Percentiles rank a stretch among this genome's conserved stretches.
Conservation (phyloP, 2,888 invertebrate species). For the Luperina testacea region DNA sequence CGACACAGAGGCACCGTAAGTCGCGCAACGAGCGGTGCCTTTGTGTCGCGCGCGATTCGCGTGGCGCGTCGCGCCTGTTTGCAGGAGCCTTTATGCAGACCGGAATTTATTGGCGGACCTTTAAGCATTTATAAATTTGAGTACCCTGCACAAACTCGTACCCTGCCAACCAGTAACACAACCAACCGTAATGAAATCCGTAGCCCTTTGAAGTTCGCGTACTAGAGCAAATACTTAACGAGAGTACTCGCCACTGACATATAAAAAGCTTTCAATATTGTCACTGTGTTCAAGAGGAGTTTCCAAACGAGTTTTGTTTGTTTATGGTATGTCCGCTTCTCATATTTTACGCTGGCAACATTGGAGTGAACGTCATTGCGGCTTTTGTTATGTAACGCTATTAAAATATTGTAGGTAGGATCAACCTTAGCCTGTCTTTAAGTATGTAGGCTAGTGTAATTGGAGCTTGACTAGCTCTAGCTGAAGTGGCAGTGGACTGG, state of each 20-base stretch:
- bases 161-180: slow-evolving; percentile 32
- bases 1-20: no score
- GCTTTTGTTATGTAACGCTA: neutral
- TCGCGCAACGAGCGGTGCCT: no score
- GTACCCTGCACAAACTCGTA: slow-evolving; percentile 22
- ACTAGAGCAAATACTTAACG: slow-evolving; percentile 56
- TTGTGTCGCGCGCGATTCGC: no score
- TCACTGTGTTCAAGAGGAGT: slow-evolving; percentile 49
- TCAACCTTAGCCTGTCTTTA: neutral
- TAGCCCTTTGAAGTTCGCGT: slow-evolving; percentile 51
- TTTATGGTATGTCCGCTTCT: slow-evolving; percentile 37
- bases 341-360: slow-evolving; percentile 38
- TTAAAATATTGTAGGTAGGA: neutral
- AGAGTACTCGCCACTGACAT: slow-evolving; percentile 51
- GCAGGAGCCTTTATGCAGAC: neutral
- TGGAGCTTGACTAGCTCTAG: neutral
- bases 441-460: neutral
- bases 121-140: slow-evolving; percentile 37
- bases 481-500: neutral
- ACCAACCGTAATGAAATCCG: slow-evolving; percentile 51
- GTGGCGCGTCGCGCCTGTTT: no score
- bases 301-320: slow-evolving; percentile 54
- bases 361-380: slow-evolving; percentile 12
- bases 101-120: slow-evolving; percentile 24
- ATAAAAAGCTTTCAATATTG: slow-evolving; percentile 60